phyloP scores from a whole-genome alignment of 1,140 invertebrate genomes.

The Oreohelix idahoensis region DNA sequence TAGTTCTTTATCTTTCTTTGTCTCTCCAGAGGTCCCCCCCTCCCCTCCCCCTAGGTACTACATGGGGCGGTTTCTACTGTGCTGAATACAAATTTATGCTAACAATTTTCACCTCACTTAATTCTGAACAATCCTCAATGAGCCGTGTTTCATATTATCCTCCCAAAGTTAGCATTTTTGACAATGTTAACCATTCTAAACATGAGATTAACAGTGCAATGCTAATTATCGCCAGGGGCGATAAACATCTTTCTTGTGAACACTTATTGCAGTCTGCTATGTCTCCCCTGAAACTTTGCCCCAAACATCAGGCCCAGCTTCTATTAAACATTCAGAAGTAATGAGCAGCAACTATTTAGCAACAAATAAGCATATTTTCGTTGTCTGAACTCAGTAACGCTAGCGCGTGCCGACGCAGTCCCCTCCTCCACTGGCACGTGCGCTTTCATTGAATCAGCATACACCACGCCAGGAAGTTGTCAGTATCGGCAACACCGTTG shows the following conservation, averaged over 20 bases:
- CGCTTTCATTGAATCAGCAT: not conserved
- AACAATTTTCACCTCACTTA: no score
- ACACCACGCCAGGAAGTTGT: not conserved
- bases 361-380: not conserved
- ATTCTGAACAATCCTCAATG: no score
- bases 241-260: constrained; percentile 1
- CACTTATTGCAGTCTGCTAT: not conserved
- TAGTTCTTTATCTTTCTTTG: no score
- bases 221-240: not conserved
- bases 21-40: no score
- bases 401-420: not conserved
- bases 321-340: not conserved
- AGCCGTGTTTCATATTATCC: no score
- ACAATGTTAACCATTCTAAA: not conserved
- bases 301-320: not conserved
- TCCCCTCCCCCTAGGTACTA: no score
- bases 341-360: not conserved
- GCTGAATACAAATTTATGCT: no score
- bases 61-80: no score
- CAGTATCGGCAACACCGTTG: not conserved
- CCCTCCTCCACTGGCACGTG: not conserved
- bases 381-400: not conserved
- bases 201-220: not conserved
- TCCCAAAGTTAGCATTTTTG: not conserved
- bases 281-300: not conserved